A percentile compares a stretch with the other conserved stretches of the same genome.
phyloP scores from a whole-genome alignment of 35 echinoderm and acorn worm species.

The Lytechinus pictus region DNA sequence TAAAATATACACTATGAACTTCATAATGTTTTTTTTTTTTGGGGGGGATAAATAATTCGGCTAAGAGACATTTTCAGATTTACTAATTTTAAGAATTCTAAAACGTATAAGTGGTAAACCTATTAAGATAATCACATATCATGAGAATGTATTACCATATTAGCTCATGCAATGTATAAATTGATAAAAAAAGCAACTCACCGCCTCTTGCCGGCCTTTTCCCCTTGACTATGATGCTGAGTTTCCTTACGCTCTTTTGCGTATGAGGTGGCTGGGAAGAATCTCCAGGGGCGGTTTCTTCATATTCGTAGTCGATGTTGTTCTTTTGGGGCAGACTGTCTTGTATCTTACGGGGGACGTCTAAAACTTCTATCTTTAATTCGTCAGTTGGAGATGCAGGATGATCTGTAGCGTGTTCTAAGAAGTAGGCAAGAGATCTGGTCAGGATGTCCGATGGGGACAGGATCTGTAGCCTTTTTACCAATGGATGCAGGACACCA shows the following conservation, averaged over 20 bases:
- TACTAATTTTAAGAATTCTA: too few species aligned
- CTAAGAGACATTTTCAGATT: too few species aligned
- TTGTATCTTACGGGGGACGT: neutral
- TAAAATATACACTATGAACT: too few species aligned
- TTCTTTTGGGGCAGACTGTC: neutral
- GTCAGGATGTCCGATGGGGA: neutral
- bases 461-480: neutral
- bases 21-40: too few species aligned
- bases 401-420: neutral
- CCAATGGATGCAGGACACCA: neutral
- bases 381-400: neutral
- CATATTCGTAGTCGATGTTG: neutral
- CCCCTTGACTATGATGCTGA: neutral
- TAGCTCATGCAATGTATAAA: too few species aligned
- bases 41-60: too few species aligned
- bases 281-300: neutral
- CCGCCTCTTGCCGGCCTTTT: neutral
- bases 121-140: too few species aligned
- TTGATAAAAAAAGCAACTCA: neutral
- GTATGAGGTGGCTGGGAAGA: neutral
- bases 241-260: neutral
- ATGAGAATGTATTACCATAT: too few species aligned
- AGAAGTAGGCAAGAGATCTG: neutral
- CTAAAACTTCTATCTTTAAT: neutral
- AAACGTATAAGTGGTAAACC: too few species aligned